phyloP scores from a whole-genome alignment of 1,140 invertebrate species.

The Drosophila oshimai region DNA sequence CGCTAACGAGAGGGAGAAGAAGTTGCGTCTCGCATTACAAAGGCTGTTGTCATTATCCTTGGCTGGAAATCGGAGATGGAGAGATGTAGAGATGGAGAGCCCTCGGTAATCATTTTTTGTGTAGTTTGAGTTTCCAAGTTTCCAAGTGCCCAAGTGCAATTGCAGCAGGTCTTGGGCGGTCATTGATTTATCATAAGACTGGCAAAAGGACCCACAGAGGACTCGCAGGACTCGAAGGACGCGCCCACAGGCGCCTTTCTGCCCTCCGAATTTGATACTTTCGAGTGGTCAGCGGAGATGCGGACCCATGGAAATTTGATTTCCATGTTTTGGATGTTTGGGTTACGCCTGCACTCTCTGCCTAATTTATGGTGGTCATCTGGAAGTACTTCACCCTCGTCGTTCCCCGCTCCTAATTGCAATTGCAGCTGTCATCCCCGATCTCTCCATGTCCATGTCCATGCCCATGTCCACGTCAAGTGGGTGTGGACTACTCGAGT shows the following conservation, averaged over 20 bases:
- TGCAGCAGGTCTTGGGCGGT: slow-evolving; percentile 19
- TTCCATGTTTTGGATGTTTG: slow-evolving; percentile 77
- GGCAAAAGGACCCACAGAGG: too few relatives aligned
- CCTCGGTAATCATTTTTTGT: background rate
- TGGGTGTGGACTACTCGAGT: background rate
- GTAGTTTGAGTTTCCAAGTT: too few relatives aligned
- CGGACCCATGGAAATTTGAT: slow-evolving; percentile 64
- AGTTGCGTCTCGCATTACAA: slow-evolving; percentile 65
- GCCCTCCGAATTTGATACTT: slow-evolving; percentile 10
- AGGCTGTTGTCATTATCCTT: slow-evolving; percentile 70
- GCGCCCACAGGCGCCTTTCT: slow-evolving; percentile 1
- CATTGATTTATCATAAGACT: slow-evolving; percentile 60
- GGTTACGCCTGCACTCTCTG: slow-evolving; percentile 33
- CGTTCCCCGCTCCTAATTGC: slow-evolving; percentile 37
- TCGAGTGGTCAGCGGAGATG: slow-evolving; percentile 14
- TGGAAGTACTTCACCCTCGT: slow-evolving; percentile 25
- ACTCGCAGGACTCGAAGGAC: slow-evolving; percentile 25
- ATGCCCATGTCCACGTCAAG: background rate
- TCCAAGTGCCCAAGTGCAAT: slow-evolving; percentile 41
- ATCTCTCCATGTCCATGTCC: background rate
- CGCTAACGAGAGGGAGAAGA: slow-evolving; percentile 27
- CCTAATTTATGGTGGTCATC: slow-evolving; percentile 50
- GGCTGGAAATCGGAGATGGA: background rate
- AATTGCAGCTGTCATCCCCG: slow-evolving; percentile 27
- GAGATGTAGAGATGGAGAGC: slow-evolving; percentile 4